Evolutionary conservation across 2,113 vertebrate species (phyloP).

Genomic region (Colistium nudipinnis): DNA sequence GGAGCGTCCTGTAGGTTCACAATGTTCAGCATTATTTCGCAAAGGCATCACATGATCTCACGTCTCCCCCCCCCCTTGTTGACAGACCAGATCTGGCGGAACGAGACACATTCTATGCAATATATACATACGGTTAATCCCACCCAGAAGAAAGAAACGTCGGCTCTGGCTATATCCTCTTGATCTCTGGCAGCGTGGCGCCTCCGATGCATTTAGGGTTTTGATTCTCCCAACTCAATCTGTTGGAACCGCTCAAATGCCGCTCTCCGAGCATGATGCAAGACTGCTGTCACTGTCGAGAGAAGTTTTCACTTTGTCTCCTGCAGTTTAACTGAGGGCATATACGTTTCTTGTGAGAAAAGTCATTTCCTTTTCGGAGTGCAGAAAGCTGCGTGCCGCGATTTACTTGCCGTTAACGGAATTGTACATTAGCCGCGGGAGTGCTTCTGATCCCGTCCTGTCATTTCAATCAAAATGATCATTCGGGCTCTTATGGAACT

Average conservation of each 20-base stretch:
- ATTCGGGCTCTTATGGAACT: not conserved
- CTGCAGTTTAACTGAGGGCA: not conserved
- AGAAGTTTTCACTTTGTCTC: not conserved
- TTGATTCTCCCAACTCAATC: not conserved
- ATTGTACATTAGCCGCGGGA: not conserved
- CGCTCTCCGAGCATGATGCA: conserved; percentile 1
- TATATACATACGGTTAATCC: conserved; percentile 1
- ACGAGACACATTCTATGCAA: not conserved
- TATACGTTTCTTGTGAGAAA: not conserved
- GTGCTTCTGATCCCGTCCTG: too few species aligned
- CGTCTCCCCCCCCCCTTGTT: not conserved
- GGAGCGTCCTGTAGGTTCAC: not conserved
- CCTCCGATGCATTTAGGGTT: not conserved
- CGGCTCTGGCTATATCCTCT: conserved; percentile 3
- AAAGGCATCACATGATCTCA: not conserved
- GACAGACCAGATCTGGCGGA: not conserved
- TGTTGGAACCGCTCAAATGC: not conserved
- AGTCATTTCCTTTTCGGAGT: not conserved
- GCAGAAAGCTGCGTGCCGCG: not conserved
- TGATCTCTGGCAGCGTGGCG: not conserved
- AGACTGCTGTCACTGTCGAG: conserved; percentile 1
- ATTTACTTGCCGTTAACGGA: not conserved
- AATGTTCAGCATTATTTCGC: not conserved
- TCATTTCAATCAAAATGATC: not conserved
- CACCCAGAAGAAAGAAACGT: conserved; percentile 8